These are phyloP conservation scores for Diorhabda sublineata DNA, from an alignment of 1,140 invertebrate species.

Conservation along the genomic window DNA sequence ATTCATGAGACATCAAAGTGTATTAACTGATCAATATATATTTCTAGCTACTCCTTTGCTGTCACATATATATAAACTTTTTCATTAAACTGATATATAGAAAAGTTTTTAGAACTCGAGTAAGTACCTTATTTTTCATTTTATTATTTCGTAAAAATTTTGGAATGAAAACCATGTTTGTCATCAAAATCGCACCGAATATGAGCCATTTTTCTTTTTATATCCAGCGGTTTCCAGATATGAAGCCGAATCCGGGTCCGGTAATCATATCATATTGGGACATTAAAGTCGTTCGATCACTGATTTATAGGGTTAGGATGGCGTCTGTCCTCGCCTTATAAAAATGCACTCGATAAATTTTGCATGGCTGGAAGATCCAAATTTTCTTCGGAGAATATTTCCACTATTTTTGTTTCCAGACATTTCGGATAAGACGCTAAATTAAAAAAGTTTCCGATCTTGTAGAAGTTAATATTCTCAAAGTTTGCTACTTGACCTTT, in stretches of 20 bases:
- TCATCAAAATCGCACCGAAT: constrained; percentile 1
- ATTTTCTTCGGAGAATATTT: neutral
- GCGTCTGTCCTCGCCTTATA: constrained; percentile 30
- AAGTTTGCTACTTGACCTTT: too few relatives aligned
- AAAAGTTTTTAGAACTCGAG: too few relatives aligned
- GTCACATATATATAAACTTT: too few relatives aligned
- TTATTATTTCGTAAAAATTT: neutral
- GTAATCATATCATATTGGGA: constrained; percentile 36
- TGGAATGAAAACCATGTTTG: constrained; percentile 2
- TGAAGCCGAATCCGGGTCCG: constrained; percentile 14
- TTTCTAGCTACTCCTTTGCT: too few relatives aligned
- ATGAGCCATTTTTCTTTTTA: constrained; percentile 16
- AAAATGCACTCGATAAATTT: constrained; percentile 36
- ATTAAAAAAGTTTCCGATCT: constrained; percentile 1
- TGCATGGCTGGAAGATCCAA: constrained; percentile 16
- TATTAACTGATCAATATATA: too few relatives aligned
- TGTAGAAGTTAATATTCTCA: neutral
- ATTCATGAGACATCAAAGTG: too few relatives aligned
- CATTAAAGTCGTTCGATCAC: constrained; percentile 38
- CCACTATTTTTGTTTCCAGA: neutral
- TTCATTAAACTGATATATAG: too few relatives aligned
- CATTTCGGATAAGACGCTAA: neutral
- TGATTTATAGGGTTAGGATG: constrained; percentile 35
- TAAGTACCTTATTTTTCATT: neutral
- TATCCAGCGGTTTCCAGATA: constrained; percentile 18